Conservation (phyloP, 2,797 vertebrate genomes). For the Simalia tracyae region DNA sequence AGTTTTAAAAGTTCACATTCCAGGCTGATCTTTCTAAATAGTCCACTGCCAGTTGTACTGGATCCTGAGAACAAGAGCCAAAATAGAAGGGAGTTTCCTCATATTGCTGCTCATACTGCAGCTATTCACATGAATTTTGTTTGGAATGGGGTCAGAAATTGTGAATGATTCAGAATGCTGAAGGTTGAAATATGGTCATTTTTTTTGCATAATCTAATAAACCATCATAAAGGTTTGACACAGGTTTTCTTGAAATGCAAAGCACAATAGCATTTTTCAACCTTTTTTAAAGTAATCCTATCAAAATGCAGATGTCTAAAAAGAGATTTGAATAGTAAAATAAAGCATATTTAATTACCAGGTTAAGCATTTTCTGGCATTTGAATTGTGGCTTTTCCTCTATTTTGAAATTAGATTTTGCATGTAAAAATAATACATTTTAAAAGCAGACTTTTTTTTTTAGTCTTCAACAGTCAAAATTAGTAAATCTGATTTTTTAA, state of each 20-base stretch:
- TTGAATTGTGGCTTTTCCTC: background rate
- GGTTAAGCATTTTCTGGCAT: background rate
- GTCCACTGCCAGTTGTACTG: slow-evolving; percentile 46
- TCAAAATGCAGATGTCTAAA: background rate
- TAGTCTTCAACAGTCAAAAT: background rate
- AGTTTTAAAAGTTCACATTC: slow-evolving; percentile 23
- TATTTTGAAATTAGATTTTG: background rate
- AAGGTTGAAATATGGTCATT: slow-evolving; percentile 33
- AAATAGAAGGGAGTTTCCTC: slow-evolving; percentile 40
- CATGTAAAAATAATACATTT: background rate
- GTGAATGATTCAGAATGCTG: slow-evolving; percentile 45
- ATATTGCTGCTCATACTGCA: slow-evolving; percentile 30
- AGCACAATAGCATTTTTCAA: background rate
- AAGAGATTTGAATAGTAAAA: background rate
- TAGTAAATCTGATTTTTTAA: background rate
- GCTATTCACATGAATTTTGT: slow-evolving; percentile 37
- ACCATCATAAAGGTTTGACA: slow-evolving; percentile 26
- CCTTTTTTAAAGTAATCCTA: background rate
- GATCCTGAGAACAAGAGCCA: slow-evolving; percentile 53
- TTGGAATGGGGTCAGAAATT: slow-evolving; percentile 38
- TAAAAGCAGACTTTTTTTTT: background rate
- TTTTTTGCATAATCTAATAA: slow-evolving; percentile 22
- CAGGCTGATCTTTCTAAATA: slow-evolving; percentile 42
- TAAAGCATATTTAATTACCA: slow-evolving; percentile 1
- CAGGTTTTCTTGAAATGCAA: slow-evolving; percentile 11